Base-by-base conservation (phyloP, 2,888 invertebrate genomes). In the Malthinus flaveolus region DNA sequence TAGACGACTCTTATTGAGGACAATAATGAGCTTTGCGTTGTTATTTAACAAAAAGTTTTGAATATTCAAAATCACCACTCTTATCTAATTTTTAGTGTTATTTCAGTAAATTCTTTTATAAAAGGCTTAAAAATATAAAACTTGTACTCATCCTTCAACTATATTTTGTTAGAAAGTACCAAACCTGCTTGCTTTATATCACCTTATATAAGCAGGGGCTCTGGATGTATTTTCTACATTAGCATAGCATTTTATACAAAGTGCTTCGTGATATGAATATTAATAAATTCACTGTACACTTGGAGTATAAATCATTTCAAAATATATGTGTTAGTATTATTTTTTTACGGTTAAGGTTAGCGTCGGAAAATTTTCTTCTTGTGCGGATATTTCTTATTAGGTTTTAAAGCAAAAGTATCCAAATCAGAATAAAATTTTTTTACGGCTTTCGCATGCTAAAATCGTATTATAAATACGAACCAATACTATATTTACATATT, bases 211-310 rank as follows among this genome's bases (percentile, higher is more conserved):
- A 61, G 46, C 36, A 34, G 50, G 47, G 37, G 54, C 51, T 49
- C 44, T 63, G 61, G 64, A 68, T 68, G 69, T 73, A 69, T 70
- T 71, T 68, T 67, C 69, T 63, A 65, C 71, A 73, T 73, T 73
- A 74, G 72, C 74, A 72, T 73, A 70, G 70, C 70, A 70, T 73
- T 73, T 73, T 71, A 73, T 72, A 69, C 69, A 71, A 71, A 72
- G 70, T 68, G 70, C 68, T 71, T 63, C 73, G 72, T 71, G 73
- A 71, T 71, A 71, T 71, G 73, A 73, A 73, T 74, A 73, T 74
- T 73, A 74, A 73, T 72, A 67, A 66, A 67, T 70, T 67, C 67
- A 62, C 64, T 58, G 60, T 63, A 65, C 63, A 65, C 62, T 65
- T 62, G 11, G 47, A 63, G 67, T 68, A 69, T 71, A 71, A 71